Evolutionary conservation across 2,888 invertebrate species (phyloP).

Genomic region (Buathra laborator): DNA sequence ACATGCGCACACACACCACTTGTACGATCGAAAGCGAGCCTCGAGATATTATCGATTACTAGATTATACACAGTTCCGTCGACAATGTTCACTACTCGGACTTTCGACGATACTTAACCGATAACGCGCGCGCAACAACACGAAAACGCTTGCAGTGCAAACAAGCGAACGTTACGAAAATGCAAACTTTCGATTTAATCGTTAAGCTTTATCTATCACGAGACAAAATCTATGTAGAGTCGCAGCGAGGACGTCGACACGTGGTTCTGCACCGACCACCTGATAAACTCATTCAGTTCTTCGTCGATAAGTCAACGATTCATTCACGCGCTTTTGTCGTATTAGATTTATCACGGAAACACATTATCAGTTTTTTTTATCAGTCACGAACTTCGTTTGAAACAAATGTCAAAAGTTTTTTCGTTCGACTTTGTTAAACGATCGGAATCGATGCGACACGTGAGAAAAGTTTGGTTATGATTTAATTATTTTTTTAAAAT

Average conservation of each 20-base stretch:
- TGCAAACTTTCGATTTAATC: not conserved
- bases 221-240: not conserved
- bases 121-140: not conserved
- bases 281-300: constrained; percentile 46
- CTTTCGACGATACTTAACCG: not conserved
- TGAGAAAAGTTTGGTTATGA: not conserved
- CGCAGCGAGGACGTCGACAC: constrained; percentile 30
- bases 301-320: constrained; percentile 29
- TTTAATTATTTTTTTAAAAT: not conserved
- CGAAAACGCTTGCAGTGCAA: not conserved
- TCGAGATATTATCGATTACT: constrained; percentile 25
- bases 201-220: not conserved
- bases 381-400: not conserved
- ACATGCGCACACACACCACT: not conserved
- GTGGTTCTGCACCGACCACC: constrained; percentile 56
- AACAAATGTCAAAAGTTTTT: not conserved
- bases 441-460: not conserved
- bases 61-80: constrained; percentile 35
- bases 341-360: not conserved
- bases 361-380: not conserved
- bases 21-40: not conserved
- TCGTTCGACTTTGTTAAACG: not conserved
- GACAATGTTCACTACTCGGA: constrained; percentile 34
- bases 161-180: constrained; percentile 5
- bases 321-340: not conserved